Percentiles rank a stretch among this genome's conserved stretches.
Conservation (phyloP, 2,113 vertebrate genomes). For the Scortum barcoo region DNA sequence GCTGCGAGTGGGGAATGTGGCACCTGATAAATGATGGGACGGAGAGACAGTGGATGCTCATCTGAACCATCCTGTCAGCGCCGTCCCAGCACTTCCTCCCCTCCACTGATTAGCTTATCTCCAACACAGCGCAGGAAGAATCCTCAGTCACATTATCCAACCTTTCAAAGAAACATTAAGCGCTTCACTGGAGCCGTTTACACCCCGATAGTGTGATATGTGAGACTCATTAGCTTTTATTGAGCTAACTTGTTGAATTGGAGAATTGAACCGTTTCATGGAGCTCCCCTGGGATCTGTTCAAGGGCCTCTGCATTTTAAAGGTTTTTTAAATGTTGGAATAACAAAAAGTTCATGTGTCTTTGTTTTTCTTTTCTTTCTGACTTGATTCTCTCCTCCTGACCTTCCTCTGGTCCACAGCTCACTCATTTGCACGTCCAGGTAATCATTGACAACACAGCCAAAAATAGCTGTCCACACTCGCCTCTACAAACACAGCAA, state of each 20-base stretch:
- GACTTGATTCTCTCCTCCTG: background rate
- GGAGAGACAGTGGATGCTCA: constrained; percentile 28
- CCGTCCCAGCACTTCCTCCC: background rate
- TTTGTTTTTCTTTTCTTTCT: background rate
- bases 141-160: background rate
- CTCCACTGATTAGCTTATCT: constrained; percentile 29
- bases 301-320: background rate
- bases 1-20: constrained; percentile 36
- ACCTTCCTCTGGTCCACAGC: background rate
- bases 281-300: background rate
- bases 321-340: background rate
- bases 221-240: background rate
- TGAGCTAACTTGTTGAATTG: background rate
- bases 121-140: constrained; percentile 15
- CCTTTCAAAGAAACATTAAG: constrained; percentile 1
- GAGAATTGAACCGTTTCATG: background rate
- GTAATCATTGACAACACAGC: constrained; percentile 37
- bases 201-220: background rate
- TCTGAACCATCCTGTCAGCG: constrained; percentile 40
- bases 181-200: background rate
- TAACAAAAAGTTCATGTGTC: background rate
- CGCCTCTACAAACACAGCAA: background rate
- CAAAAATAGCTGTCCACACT: constrained; percentile 44
- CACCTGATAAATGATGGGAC: constrained; percentile 59
- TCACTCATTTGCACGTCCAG: constrained; percentile 35